Conservation (phyloP, 2,797 vertebrate species). For the Pseudocheirus occidentalis region DNA sequence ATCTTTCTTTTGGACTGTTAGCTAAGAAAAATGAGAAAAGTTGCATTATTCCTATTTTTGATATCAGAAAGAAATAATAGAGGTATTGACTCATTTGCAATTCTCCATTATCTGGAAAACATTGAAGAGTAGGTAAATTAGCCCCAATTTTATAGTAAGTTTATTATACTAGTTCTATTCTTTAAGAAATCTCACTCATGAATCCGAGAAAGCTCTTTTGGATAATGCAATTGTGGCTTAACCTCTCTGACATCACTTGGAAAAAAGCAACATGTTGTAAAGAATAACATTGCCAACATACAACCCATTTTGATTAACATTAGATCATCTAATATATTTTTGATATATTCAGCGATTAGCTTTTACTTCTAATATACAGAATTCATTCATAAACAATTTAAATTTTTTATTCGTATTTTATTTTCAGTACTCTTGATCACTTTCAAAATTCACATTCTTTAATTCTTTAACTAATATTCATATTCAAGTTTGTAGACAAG, state of each 20-base stretch:
- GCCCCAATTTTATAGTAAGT: not conserved
- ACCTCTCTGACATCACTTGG: not conserved
- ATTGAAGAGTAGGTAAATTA: not conserved
- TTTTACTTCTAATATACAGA: constrained; percentile 3
- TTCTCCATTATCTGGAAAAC: not conserved
- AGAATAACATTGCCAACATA: not conserved
- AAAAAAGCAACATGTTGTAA: not conserved
- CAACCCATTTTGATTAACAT: not conserved
- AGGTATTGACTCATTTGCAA: not conserved
- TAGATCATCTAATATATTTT: not conserved
- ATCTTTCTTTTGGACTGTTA: not conserved
- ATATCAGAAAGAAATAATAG: not conserved
- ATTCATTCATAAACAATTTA: not conserved
- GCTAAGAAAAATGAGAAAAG: not conserved
- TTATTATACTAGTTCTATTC: not conserved
- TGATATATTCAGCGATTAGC: constrained; percentile 37
- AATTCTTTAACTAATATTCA: not conserved
- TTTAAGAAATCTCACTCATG: not conserved
- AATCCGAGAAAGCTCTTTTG: not conserved
- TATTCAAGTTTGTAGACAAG: not conserved
- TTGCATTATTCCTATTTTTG: not conserved
- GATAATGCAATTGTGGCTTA: not conserved
- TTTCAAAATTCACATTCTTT: not conserved
- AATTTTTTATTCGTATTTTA: not conserved
- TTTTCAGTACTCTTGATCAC: constrained; percentile 10